These are phyloP conservation scores for Semnornis frantzii DNA, from an alignment of 2,113 vertebrate genomes.

Conservation along the genomic window DNA sequence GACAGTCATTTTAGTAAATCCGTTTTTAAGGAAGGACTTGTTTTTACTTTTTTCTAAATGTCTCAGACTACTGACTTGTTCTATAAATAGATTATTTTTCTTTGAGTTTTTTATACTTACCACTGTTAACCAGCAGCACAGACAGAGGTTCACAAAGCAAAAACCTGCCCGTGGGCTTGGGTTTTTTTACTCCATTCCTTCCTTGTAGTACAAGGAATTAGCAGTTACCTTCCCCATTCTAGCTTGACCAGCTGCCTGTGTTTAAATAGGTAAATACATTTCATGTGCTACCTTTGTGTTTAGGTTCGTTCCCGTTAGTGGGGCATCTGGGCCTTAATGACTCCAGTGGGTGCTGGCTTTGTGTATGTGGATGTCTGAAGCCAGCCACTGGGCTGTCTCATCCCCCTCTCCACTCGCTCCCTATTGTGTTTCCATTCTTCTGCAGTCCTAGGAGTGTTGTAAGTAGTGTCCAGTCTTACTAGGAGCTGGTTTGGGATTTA, in stretches of 20 bases:
- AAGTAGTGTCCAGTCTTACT: conserved; percentile 75
- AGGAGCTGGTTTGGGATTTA: conserved; percentile 74
- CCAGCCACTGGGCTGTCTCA: conserved; percentile 70
- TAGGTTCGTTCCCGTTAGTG: conserved; percentile 72
- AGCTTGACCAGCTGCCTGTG: conserved; percentile 74
- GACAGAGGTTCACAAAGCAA: conserved; percentile 78
- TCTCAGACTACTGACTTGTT: conserved; percentile 87
- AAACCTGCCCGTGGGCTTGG: conserved; percentile 78
- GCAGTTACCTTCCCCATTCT: conserved; percentile 74
- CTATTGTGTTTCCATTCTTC: conserved; percentile 71
- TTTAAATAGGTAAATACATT: conserved; percentile 76
- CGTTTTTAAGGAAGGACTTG: conserved; percentile 83
- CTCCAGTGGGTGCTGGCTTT: conserved; percentile 65
- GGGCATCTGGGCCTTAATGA: conserved; percentile 69
- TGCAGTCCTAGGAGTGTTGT: conserved; percentile 74
- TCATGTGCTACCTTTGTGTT: conserved; percentile 72
- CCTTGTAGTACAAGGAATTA: conserved; percentile 82
- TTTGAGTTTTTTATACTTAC: conserved; percentile 84
- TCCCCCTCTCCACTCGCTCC: conserved; percentile 62
- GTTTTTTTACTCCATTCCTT: conserved; percentile 77
- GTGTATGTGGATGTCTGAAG: conserved; percentile 74
- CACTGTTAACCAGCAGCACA: conserved; percentile 84
- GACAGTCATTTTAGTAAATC: conserved; percentile 83
- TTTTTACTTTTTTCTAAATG: conserved; percentile 89
- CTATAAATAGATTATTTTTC: conserved; percentile 87